A percentile compares a stretch with the other conserved stretches of the same genome.
phyloP scores from a whole-genome alignment of 2,888 invertebrate genomes.

The Panorpa germanica region DNA sequence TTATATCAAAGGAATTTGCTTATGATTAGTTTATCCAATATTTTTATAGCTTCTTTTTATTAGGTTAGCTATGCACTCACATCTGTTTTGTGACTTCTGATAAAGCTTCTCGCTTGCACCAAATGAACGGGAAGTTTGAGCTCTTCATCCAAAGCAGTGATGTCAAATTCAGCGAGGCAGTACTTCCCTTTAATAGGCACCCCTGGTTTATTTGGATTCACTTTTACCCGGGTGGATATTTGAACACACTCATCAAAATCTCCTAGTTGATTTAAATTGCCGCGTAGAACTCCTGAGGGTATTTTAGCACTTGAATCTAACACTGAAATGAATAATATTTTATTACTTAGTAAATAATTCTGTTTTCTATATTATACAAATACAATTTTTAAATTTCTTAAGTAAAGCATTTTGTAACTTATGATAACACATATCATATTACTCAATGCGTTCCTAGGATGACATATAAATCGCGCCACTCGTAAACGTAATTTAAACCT shows the following conservation, averaged over 20 bases:
- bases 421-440: neutral
- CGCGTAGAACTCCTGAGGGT: slow-evolving; percentile 44
- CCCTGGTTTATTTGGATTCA: slow-evolving; percentile 34
- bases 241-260: slow-evolving; percentile 50
- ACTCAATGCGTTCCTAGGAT: too few species aligned
- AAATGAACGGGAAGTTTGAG: slow-evolving; percentile 42
- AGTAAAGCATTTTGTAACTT: neutral
- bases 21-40: neutral
- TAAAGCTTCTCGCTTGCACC: slow-evolving; percentile 40
- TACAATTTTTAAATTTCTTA: neutral
- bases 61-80: slow-evolving; percentile 22
- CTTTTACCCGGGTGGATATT: slow-evolving; percentile 32
- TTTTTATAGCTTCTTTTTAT: neutral
- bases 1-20: slow-evolving; percentile 6
- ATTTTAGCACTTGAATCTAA: slow-evolving; percentile 52
- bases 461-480: too few species aligned
- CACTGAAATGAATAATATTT: slow-evolving; percentile 30
- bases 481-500: too few species aligned
- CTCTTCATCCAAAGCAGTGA: slow-evolving; percentile 34
- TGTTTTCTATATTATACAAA: neutral
- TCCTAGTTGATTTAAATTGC: slow-evolving; percentile 50
- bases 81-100: slow-evolving; percentile 43
- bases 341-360: neutral
- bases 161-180: slow-evolving; percentile 43
- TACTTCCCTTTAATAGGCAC: slow-evolving; percentile 47